These are phyloP conservation scores for Tautogolabrus adspersus DNA, from an alignment of 2,113 vertebrate species.

Conservation along the genomic window DNA sequence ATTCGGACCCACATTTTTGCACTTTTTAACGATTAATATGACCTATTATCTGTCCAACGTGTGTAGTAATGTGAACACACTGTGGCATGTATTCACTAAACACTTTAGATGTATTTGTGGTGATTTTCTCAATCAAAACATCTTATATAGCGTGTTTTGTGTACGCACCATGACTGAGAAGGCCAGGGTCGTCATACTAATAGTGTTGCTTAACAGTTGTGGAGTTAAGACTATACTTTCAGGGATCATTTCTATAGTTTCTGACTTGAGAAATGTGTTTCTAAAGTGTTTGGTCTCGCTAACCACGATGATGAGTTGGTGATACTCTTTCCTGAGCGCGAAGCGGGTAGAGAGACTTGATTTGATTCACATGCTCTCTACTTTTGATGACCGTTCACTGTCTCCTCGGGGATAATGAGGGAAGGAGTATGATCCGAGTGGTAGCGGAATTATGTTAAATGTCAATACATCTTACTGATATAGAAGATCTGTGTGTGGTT, in stretches of 20 bases:
- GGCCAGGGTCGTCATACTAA: accelerated
- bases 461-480: background rate
- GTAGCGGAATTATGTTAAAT: accelerated
- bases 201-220: accelerated
- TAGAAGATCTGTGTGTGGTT: no score
- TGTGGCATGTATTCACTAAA: background rate
- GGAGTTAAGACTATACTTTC: constrained; percentile 77
- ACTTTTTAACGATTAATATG: no score
- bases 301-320: constrained; percentile 69
- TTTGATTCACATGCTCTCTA: accelerated
- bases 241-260: constrained; percentile 83
- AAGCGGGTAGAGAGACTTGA: constrained; percentile 35
- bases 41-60: background rate
- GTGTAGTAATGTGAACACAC: background rate
- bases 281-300: constrained; percentile 70
- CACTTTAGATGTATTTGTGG: background rate
- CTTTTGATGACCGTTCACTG: constrained; percentile 76
- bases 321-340: constrained; percentile 66
- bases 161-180: constrained; percentile 15
- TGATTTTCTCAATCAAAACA: accelerated
- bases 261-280: constrained; percentile 73
- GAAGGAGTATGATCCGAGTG: constrained; percentile 68
- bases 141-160: accelerated
- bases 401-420: constrained; percentile 19
- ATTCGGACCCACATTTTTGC: background rate